Base-by-base conservation (phyloP, 92 coral and sea anemone genomes). In the Heteractis magnifica region DNA sequence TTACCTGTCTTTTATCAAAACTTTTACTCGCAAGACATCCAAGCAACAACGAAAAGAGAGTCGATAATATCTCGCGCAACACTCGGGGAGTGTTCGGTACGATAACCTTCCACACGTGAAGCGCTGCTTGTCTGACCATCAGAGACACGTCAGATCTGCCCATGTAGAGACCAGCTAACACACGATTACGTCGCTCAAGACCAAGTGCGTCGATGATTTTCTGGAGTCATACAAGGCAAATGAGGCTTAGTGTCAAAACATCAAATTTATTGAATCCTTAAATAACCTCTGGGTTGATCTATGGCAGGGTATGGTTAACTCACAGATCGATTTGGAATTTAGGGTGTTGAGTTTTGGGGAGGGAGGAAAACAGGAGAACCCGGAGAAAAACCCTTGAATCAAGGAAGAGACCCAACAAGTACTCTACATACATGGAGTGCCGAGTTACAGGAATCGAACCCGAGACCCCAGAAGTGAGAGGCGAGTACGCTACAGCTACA, bases 101-200 rank as follows among this genome's bases (percentile, higher is more conserved):
- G 81, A 96, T 98, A 78, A 96, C 94, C 81, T 96, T 96, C 99
- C 99, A 96, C 85, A 96, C 99, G 85, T 96, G 99, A 21, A 96
- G 90, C 41, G 99, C 98, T 52, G 99, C 88, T 78, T 96, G 99
- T 82, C 99, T 92, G 71, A 96, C 99, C 92, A 95, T 94, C 71
- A 96, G 83, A 26, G 99, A 95, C 68, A 96, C 98, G 86, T 96
- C 99, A 65, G 99, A 96, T 72, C 99, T 95, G 56, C 99, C 99
- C 99, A 96, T 96, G 90, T 96, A 96, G 14, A 96, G 91, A 8
- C 99, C 98, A 6, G 99, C 95, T 48, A 96, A 75, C n/a, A 96
- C 99, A 60, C 99, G 94, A 75, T 96, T 96, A 77, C 99, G 99
- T 4, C 99, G 90, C 26, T 96, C 99, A 53, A 82, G 23, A 15